phyloP scores from a whole-genome alignment of 2,797 vertebrate species.

The Schizopygopsis pylzovi region DNA sequence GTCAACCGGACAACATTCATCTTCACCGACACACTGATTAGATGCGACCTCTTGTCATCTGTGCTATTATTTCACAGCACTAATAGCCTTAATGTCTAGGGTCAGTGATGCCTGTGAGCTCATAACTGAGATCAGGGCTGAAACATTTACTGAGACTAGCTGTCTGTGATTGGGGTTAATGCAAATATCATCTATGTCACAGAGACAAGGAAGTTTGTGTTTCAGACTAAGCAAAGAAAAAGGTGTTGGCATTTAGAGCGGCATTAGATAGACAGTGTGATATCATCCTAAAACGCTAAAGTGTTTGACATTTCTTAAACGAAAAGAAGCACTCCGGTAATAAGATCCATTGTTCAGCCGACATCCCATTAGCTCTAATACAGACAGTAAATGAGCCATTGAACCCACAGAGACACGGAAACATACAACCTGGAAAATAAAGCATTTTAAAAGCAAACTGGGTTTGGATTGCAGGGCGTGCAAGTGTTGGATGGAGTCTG shows the following conservation, averaged over 20 bases:
- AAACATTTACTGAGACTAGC: slow-evolving; percentile 23
- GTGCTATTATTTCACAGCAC: slow-evolving; percentile 49
- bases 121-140: slow-evolving; percentile 28
- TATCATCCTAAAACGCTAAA: not conserved
- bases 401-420: slow-evolving; percentile 49
- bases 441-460: slow-evolving; percentile 12
- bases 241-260: slow-evolving; percentile 3
- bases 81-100: slow-evolving; percentile 28
- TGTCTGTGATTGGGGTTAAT: slow-evolving; percentile 20
- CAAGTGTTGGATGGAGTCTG: not conserved
- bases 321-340: not conserved
- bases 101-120: slow-evolving; percentile 34
- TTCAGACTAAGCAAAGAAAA: not conserved
- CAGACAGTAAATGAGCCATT: slow-evolving; percentile 57
- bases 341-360: slow-evolving; percentile 25
- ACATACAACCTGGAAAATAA: slow-evolving; percentile 25
- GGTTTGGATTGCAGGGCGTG: not conserved
- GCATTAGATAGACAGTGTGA: not conserved
- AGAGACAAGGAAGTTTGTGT: not conserved
- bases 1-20: slow-evolving; percentile 69
- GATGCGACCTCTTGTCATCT: slow-evolving; percentile 59
- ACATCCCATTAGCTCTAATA: slow-evolving; percentile 50
- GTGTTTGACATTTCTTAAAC: slow-evolving; percentile 22
- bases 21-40: slow-evolving; percentile 71
- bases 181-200: not conserved